phyloP scores from a whole-genome alignment of 2,113 vertebrate species.

The Falco punctatus region DNA sequence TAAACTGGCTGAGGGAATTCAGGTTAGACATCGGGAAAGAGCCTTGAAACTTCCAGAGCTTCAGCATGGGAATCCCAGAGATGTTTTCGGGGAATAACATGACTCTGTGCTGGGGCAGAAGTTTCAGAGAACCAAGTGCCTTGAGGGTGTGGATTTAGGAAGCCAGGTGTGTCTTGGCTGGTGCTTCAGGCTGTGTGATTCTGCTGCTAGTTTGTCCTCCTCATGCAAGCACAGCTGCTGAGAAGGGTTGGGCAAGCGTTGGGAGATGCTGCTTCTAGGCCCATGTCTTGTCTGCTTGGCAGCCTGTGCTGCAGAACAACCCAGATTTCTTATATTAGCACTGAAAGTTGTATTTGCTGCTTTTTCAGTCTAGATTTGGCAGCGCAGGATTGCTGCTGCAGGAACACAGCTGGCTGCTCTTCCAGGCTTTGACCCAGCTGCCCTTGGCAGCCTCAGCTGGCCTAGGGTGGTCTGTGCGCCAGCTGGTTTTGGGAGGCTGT shows the following conservation, averaged over 20 bases:
- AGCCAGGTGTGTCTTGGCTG: not conserved
- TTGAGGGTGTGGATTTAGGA: not conserved
- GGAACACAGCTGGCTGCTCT: not conserved
- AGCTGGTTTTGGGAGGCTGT: not conserved
- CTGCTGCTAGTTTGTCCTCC: not conserved
- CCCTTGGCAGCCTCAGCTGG: not conserved
- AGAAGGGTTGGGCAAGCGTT: not conserved
- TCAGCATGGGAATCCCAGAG: not conserved
- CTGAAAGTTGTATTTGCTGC: not conserved
- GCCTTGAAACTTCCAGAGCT: not conserved
- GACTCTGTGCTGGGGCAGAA: not conserved
- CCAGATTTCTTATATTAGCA: not conserved
- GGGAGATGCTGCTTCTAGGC: not conserved
- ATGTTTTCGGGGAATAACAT: not conserved
- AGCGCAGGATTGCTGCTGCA: not conserved
- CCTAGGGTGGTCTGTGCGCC: not conserved
- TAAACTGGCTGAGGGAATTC: not conserved
- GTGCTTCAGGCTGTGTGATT: not conserved
- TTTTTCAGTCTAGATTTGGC: not conserved
- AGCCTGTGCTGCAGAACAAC: not conserved
- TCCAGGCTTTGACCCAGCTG: not conserved
- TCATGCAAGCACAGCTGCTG: too few relatives aligned
- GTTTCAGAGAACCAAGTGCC: not conserved
- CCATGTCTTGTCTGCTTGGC: accelerated
- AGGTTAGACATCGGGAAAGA: not conserved